phyloP scores from a whole-genome alignment of 2,888 invertebrate species.

The Rhagium mordax region DNA sequence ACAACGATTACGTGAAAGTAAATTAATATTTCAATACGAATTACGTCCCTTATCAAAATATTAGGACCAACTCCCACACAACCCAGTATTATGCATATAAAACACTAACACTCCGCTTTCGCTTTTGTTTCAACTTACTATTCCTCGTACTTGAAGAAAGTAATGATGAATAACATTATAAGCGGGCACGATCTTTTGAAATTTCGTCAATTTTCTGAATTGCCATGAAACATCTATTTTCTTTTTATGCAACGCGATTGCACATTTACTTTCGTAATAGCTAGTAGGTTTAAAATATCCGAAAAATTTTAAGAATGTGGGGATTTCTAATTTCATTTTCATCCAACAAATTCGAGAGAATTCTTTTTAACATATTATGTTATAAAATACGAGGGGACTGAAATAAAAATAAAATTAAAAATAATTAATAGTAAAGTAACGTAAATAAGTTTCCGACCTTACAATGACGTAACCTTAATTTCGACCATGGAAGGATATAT shows the following conservation, averaged over 20 bases:
- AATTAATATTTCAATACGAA: neutral
- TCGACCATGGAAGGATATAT: no score
- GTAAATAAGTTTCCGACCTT: no score
- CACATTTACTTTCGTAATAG: slow-evolving; percentile 14
- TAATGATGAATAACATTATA: neutral
- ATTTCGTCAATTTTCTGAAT: neutral
- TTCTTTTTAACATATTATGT: neutral
- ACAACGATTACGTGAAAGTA: no score
- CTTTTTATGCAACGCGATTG: slow-evolving; percentile 12
- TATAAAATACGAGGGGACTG: neutral
- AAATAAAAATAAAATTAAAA: neutral
- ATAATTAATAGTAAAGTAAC: no score
- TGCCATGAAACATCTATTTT: neutral
- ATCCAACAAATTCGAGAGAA: neutral
- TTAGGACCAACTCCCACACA: neutral
- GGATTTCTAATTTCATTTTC: slow-evolving; percentile 20
- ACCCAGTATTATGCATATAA: neutral
- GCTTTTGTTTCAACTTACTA: slow-evolving; percentile 15
- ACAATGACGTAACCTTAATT: no score
- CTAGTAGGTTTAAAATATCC: neutral
- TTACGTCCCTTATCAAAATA: neutral
- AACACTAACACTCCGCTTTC: slow-evolving; percentile 15
- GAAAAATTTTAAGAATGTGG: slow-evolving; percentile 8
- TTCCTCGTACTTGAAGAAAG: slow-evolving; percentile 21
- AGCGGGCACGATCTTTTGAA: neutral